Conservation (phyloP, 2,113 vertebrate species). For the Edolisoma coerulescens region DNA sequence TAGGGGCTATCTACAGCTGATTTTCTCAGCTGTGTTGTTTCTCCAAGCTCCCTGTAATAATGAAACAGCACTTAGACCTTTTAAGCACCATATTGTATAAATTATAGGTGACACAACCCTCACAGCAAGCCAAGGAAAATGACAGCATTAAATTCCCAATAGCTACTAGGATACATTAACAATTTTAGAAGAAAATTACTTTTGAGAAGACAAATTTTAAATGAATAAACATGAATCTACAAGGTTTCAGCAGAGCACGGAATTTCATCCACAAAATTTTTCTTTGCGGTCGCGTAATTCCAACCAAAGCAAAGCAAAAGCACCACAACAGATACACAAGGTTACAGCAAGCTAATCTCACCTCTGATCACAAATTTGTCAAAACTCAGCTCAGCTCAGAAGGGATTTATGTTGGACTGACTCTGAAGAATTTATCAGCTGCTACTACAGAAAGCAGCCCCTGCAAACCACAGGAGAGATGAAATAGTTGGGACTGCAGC, state of each 20-base stretch:
- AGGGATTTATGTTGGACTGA: neutral
- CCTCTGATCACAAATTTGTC: conserved; percentile 4
- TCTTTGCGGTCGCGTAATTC: neutral
- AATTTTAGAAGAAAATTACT: neutral
- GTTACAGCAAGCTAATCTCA: neutral
- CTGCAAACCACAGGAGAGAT: neutral
- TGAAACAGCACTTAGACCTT: conserved; percentile 22
- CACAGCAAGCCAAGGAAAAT: neutral
- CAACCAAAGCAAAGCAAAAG: neutral
- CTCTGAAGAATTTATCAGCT: neutral
- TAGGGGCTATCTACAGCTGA: neutral
- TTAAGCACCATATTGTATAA: conserved; percentile 7
- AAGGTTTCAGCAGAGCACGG: neutral
- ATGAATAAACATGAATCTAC: conserved; percentile 7
- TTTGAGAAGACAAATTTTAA: neutral
- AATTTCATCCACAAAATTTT: neutral
- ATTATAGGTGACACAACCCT: conserved; percentile 22
- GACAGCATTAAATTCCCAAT: conserved; percentile 9
- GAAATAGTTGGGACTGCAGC: neutral
- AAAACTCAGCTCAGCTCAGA: neutral
- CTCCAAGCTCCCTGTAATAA: conserved; percentile 8
- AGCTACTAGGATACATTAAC: conserved; percentile 8
- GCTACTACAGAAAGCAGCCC: neutral
- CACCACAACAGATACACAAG: neutral
- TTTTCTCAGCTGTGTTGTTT: conserved; percentile 12